phyloP scores from a whole-genome alignment of 2,888 invertebrate genomes.

The Limnephilus lunatus region DNA sequence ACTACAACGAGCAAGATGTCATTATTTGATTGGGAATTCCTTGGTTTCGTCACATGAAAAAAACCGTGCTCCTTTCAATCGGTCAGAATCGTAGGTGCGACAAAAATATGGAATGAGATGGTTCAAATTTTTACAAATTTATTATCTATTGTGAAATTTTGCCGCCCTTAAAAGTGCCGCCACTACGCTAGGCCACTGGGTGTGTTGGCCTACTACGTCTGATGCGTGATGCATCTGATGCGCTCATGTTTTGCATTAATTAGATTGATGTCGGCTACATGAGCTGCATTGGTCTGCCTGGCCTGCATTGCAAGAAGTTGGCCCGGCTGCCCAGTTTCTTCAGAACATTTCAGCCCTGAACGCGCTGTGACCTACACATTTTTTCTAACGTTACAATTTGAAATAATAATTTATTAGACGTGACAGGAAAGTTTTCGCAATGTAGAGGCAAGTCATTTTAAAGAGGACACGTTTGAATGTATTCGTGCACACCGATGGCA shows the following conservation, averaged over 20 bases:
- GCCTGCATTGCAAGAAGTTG: not conserved
- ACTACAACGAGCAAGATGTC: too few species aligned
- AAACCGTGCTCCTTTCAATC: too few species aligned
- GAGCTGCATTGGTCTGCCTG: not conserved
- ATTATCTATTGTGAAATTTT: too few species aligned
- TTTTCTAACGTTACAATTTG: not conserved
- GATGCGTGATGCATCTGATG: not conserved
- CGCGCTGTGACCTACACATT: slow-evolving; percentile 41
- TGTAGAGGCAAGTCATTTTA: not conserved
- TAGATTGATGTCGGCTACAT: slow-evolving; percentile 30
- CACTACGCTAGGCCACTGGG: not conserved
- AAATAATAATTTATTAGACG: not conserved
- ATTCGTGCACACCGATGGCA: too few species aligned
- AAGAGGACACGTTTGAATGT: too few species aligned
- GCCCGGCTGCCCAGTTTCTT: slow-evolving; percentile 5
- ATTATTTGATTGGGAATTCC: too few species aligned
- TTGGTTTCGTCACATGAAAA: too few species aligned
- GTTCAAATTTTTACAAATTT: too few species aligned
- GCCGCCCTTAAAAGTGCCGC: too few species aligned
- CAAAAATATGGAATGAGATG: too few species aligned
- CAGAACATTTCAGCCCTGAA: slow-evolving; percentile 7
- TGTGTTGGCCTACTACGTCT: not conserved
- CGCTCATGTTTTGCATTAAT: slow-evolving; percentile 27
- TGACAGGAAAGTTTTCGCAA: not conserved
- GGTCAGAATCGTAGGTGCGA: too few species aligned